A percentile compares a stretch with the other conserved stretches of the same genome.
Evolutionary conservation across 2,113 vertebrate genomes (phyloP).

Genomic region (Onychostruthus taczanowskii): DNA sequence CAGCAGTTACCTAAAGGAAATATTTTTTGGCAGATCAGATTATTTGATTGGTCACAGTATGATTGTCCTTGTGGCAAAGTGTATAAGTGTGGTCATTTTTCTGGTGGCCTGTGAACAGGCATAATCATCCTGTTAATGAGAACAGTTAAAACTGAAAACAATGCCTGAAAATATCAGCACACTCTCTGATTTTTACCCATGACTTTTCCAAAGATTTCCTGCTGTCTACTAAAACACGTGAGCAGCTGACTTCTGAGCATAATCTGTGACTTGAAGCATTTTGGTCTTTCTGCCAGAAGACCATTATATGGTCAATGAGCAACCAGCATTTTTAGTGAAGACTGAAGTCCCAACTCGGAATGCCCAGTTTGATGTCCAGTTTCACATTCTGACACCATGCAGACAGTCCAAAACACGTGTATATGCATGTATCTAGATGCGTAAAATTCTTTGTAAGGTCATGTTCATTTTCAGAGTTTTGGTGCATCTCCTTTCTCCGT

Average conservation of each 20-base stretch:
- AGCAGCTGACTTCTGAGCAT: constrained; percentile 44
- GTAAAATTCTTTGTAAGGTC: not conserved
- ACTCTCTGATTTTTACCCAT: constrained; percentile 18
- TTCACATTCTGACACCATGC: not conserved
- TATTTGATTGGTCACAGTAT: not conserved
- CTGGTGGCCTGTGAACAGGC: constrained; percentile 7
- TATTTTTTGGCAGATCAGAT: not conserved
- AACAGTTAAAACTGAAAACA: constrained; percentile 53
- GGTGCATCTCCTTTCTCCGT: not conserved
- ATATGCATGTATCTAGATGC: accelerated
- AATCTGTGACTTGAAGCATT: constrained; percentile 20
- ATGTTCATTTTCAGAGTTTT: not conserved
- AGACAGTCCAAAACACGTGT: not conserved
- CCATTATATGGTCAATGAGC: not conserved
- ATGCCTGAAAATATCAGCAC: constrained; percentile 24
- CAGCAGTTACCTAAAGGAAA: not conserved
- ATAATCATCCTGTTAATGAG: constrained; percentile 46
- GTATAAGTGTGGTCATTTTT: not conserved
- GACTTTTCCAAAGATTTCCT: constrained; percentile 22
- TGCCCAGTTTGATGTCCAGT: not conserved
- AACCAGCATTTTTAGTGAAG: not conserved
- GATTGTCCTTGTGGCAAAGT: not conserved
- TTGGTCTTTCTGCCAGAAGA: not conserved
- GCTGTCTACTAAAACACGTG: constrained; percentile 12
- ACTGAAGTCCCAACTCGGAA: not conserved